These are phyloP conservation scores for Crotalus horridus DNA, from an alignment of 2,113 vertebrate species.

Conservation along the genomic window DNA sequence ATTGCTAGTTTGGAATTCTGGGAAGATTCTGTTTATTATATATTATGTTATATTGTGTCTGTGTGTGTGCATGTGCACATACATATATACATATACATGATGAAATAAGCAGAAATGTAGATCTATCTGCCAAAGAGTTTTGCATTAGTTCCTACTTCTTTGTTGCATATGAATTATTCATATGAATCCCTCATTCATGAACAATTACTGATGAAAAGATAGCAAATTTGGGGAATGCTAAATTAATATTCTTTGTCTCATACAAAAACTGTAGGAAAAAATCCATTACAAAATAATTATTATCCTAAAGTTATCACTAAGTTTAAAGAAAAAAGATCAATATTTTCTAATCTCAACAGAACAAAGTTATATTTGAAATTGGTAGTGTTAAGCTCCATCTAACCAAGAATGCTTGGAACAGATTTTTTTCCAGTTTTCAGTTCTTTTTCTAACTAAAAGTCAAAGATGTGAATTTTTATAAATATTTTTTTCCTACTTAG, in stretches of 20 bases:
- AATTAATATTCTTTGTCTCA: neutral
- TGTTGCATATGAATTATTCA: neutral
- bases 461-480: neutral
- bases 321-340: neutral
- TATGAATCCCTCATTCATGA: neutral
- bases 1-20: too few relatives aligned
- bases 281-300: constrained; percentile 9
- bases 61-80: too few relatives aligned
- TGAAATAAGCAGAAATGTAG: neutral
- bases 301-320: neutral
- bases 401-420: neutral
- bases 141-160: neutral
- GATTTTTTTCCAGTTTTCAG: neutral
- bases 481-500: neutral
- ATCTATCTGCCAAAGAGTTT: neutral
- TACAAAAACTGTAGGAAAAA: neutral
- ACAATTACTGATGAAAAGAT: neutral
- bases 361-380: neutral
- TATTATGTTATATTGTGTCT: too few relatives aligned
- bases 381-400: constrained; percentile 15
- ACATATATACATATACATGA: too few relatives aligned
- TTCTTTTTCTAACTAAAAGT: neutral
- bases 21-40: neutral
- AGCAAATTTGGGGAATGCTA: neutral
- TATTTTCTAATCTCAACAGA: constrained; percentile 22